Conservation (phyloP, 2,888 invertebrate species). For the Fragum sueziense region DNA sequence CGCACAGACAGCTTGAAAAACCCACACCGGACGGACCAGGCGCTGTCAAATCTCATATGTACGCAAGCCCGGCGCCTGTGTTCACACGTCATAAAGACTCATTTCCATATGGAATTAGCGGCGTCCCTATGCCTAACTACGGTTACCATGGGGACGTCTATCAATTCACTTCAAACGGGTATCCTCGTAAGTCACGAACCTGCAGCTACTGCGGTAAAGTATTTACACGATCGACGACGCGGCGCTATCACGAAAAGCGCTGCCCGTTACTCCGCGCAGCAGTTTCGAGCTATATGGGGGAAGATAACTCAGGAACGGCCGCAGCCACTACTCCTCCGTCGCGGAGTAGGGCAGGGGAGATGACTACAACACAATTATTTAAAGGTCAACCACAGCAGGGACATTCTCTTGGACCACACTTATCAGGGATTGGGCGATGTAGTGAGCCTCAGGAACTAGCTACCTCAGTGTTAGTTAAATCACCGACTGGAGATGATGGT, state of each 20-base stretch:
- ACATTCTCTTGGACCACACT: conserved; percentile 47
- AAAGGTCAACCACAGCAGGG: conserved; percentile 51
- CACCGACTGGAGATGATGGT: conserved; percentile 51
- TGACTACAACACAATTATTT: conserved; percentile 55
- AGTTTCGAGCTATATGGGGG: conserved; percentile 70
- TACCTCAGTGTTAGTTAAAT: conserved; percentile 64
- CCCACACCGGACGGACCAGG: conserved; percentile 32
- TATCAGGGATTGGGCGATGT: conserved; percentile 60
- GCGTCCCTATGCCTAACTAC: conserved; percentile 76
- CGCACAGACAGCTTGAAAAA: conserved; percentile 39
- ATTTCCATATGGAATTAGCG: conserved; percentile 77
- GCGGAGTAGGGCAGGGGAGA: conserved; percentile 41
- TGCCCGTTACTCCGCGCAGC: conserved; percentile 76
- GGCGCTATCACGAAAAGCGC: conserved; percentile 77
- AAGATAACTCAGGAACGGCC: conserved; percentile 61
- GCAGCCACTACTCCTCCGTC: conserved; percentile 30
- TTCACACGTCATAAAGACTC: conserved; percentile 61
- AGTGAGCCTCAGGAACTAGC: conserved; percentile 61
- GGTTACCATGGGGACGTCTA: conserved; percentile 75
- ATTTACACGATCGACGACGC: conserved; percentile 78
- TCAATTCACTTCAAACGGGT: conserved; percentile 76
- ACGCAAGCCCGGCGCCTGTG: conserved; percentile 57
- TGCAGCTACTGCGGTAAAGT: conserved; percentile 77
- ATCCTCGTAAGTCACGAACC: conserved; percentile 76
- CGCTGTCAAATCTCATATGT: conserved; percentile 52